These are phyloP conservation scores for Cryptus viduatorius DNA, from an alignment of 2,888 invertebrate species.

Conservation along the genomic window DNA sequence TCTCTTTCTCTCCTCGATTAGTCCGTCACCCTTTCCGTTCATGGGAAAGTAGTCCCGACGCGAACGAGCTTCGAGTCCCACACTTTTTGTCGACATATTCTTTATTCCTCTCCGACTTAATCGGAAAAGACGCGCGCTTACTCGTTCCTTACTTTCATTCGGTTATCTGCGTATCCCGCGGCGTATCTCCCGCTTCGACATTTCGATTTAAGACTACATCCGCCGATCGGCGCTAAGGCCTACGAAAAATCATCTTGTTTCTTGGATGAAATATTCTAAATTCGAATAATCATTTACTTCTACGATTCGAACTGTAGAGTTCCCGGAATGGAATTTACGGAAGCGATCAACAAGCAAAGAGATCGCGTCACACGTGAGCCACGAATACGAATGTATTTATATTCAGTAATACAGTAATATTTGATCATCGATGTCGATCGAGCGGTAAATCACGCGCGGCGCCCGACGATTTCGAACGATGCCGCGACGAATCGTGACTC, in stretches of 20 bases:
- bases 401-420: slow-evolving; percentile 33
- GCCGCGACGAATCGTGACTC: slow-evolving; percentile 75
- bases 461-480: slow-evolving; percentile 58
- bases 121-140: slow-evolving; percentile 38
- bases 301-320: not conserved
- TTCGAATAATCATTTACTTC: not conserved
- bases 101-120: slow-evolving; percentile 51
- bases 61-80: slow-evolving; percentile 72
- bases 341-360: not conserved
- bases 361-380: not conserved
- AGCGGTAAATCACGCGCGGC: slow-evolving; percentile 62
- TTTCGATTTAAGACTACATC: slow-evolving; percentile 37
- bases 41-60: slow-evolving; percentile 83
- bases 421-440: slow-evolving; percentile 66
- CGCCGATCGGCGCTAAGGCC: not conserved
- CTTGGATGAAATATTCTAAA: not conserved
- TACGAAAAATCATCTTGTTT: not conserved
- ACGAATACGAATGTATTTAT: not conserved
- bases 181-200: slow-evolving; percentile 22
- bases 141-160: slow-evolving; percentile 34
- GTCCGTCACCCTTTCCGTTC: slow-evolving; percentile 72
- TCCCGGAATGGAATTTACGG: not conserved
- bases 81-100: slow-evolving; percentile 62
- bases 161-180: slow-evolving; percentile 25
- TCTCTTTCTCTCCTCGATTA: slow-evolving; percentile 65